phyloP scores from a whole-genome alignment of 2,113 vertebrate species.

The Procavia capensis region DNA sequence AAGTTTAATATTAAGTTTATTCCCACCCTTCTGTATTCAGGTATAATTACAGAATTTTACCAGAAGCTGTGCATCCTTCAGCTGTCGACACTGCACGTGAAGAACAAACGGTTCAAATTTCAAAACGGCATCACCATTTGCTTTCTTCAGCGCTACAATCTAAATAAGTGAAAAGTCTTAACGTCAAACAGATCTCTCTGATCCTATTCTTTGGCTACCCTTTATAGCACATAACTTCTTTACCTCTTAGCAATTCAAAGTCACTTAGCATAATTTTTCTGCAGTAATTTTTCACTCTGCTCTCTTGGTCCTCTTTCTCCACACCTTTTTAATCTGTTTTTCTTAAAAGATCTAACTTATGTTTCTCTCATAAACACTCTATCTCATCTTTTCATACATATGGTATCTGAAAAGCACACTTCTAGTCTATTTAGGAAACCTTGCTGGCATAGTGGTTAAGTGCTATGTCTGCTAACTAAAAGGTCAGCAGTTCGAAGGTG shows the following conservation, averaged over 20 bases:
- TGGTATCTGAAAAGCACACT: background rate
- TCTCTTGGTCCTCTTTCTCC: background rate
- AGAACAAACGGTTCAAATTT: constrained; percentile 97
- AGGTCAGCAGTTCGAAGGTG: no score
- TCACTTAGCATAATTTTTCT: background rate
- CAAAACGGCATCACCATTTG: constrained; percentile 88
- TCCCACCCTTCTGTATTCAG: background rate
- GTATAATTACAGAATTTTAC: constrained; percentile 84
- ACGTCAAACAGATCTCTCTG: background rate
- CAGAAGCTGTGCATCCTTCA: constrained; percentile 94
- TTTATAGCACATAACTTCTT: background rate
- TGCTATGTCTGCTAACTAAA: no score
- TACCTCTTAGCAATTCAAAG: background rate
- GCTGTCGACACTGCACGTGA: constrained; percentile 92
- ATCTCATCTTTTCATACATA: background rate
- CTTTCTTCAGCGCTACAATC: constrained; percentile 86
- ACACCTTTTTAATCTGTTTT: background rate
- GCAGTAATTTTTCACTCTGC: background rate
- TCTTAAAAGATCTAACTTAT: background rate
- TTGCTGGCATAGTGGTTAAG: no score
- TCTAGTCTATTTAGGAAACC: background rate
- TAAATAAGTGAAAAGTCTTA: constrained; percentile 71
- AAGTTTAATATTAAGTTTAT: background rate
- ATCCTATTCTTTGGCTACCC: background rate
- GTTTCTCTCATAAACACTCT: background rate